Evolutionary conservation across 2,888 invertebrate genomes (phyloP).

Genomic region (Aphidoletes aphidimyza): DNA sequence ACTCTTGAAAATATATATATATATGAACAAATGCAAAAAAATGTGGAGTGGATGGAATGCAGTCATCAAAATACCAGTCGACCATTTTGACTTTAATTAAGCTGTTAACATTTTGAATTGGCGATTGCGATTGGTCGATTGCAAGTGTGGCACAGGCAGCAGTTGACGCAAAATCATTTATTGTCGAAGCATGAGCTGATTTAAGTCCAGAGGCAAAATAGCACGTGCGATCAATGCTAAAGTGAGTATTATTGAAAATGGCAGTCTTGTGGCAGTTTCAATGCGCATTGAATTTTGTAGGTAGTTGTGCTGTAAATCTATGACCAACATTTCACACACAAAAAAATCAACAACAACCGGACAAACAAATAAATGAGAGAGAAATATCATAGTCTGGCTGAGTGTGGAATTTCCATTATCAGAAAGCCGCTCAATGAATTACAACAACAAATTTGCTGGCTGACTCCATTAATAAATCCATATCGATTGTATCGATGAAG

Average conservation of each 20-base stretch:
- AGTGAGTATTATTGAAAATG: neutral
- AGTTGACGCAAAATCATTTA: neutral
- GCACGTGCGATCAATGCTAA: neutral
- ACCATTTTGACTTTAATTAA: conserved; percentile 8
- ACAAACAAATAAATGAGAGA: too few relatives aligned
- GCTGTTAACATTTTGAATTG: conserved; percentile 4
- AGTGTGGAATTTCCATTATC: neutral
- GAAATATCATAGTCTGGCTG: too few relatives aligned
- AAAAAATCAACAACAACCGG: too few relatives aligned
- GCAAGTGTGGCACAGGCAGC: neutral
- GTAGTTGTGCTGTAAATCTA: too few relatives aligned
- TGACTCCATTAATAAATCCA: neutral
- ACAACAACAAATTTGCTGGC: neutral
- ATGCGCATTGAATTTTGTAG: neutral
- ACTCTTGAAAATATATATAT: neutral
- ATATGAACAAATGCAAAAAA: neutral
- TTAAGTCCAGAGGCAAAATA: neutral
- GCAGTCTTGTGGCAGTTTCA: neutral
- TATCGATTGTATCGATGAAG: neutral
- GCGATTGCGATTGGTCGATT: neutral
- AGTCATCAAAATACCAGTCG: neutral
- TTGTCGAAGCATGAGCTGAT: neutral
- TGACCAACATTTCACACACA: too few relatives aligned
- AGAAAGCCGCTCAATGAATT: neutral
- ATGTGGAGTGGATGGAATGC: neutral